phyloP scores from a whole-genome alignment of 2,113 vertebrate species.

The Halichoeres trimaculatus region DNA sequence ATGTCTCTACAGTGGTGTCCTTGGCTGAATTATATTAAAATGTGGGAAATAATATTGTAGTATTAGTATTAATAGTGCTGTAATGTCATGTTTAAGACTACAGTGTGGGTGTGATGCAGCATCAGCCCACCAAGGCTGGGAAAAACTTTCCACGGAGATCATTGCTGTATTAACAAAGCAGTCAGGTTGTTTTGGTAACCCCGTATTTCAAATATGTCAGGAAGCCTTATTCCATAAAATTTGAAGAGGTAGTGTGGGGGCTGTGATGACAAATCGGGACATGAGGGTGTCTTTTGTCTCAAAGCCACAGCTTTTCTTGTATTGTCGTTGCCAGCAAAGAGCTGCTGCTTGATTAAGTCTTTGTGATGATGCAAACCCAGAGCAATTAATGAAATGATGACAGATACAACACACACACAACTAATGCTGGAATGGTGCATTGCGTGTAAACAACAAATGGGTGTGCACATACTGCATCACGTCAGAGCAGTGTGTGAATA shows the following conservation, averaged over 20 bases:
- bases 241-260: slow-evolving; percentile 16
- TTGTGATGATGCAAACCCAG: slow-evolving; percentile 48
- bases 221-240: slow-evolving; percentile 32
- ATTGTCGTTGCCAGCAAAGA: slow-evolving; percentile 23
- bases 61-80: neutral
- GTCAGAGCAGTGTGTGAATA: neutral
- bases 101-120: neutral
- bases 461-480: slow-evolving; percentile 13
- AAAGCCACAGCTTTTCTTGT: slow-evolving; percentile 27
- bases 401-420: slow-evolving; percentile 44
- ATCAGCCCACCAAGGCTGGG: slow-evolving; percentile 12
- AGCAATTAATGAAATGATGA: slow-evolving; percentile 60
- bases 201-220: slow-evolving; percentile 39
- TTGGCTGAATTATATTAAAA: neutral
- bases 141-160: slow-evolving; percentile 1
- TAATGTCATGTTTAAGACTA: too few species aligned
- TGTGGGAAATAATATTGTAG: too few species aligned
- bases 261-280: slow-evolving; percentile 50
- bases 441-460: slow-evolving; percentile 38
- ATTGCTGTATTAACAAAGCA: slow-evolving; percentile 40
- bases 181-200: slow-evolving; percentile 21
- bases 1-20: too few species aligned
- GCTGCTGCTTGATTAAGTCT: slow-evolving; percentile 27
- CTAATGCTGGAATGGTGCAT: slow-evolving; percentile 21
- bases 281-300: slow-evolving; percentile 33